phyloP scores from a whole-genome alignment of 2,113 vertebrate genomes.

The Anolis sagrei region DNA sequence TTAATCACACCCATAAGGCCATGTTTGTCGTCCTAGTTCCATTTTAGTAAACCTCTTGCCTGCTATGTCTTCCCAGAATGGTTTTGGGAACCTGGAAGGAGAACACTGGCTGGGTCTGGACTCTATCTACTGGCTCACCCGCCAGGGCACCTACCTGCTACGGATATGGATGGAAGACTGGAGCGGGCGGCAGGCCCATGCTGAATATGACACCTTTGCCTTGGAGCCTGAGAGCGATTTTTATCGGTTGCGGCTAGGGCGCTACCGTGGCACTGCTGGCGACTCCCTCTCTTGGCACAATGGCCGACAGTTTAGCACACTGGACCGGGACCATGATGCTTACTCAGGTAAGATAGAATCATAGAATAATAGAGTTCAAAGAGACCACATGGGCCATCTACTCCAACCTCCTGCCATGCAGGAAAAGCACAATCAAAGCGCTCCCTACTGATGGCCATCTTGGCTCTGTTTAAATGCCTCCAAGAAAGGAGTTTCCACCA shows the following conservation, averaged over 20 bases:
- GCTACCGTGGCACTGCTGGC: slow-evolving; percentile 85
- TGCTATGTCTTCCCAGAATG: slow-evolving; percentile 74
- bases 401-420: too few relatives aligned
- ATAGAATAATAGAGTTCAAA: too few relatives aligned
- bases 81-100: slow-evolving; percentile 88
- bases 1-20: not conserved
- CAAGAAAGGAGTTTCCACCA: too few relatives aligned
- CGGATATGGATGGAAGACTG: slow-evolving; percentile 88
- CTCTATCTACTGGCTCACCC: slow-evolving; percentile 83
- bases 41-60: not conserved
- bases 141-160: slow-evolving; percentile 80
- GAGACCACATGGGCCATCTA: too few relatives aligned
- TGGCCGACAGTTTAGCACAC: slow-evolving; percentile 90
- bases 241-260: slow-evolving; percentile 88
- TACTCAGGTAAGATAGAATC: slow-evolving; percentile 78
- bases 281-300: slow-evolving; percentile 93
- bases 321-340: slow-evolving; percentile 87
- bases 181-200: slow-evolving; percentile 83
- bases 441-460: too few relatives aligned
- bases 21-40: too few relatives aligned
- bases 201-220: slow-evolving; percentile 85
- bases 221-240: slow-evolving; percentile 87
- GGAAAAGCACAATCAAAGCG: too few relatives aligned
- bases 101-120: slow-evolving; percentile 93
- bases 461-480: too few relatives aligned